phyloP scores from a whole-genome alignment of 2,113 vertebrate genomes.

The Semicossyphus pulcher region DNA sequence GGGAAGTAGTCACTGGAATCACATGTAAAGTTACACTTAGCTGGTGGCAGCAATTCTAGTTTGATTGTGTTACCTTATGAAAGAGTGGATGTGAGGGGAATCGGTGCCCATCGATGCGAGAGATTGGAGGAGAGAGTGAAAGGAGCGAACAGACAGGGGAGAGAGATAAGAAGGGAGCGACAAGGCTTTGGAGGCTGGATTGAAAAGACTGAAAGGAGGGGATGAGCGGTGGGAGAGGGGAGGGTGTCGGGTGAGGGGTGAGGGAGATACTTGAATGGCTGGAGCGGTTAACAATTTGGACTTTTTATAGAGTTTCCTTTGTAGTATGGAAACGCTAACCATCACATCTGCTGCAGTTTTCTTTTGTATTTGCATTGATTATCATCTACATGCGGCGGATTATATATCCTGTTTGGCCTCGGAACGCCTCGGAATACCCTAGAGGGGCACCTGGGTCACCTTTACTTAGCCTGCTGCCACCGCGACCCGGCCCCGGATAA shows the following conservation, averaged over 20 bases:
- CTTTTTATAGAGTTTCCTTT: too few species aligned
- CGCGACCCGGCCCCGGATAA: too few species aligned
- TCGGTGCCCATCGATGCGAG: slow-evolving; percentile 22
- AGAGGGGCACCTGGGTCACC: too few species aligned
- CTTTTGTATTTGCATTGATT: too few species aligned
- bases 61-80: slow-evolving; percentile 14
- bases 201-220: slow-evolving; percentile 28
- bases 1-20: background rate
- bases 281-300: too few species aligned
- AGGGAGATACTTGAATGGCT: background rate
- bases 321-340: too few species aligned
- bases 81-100: slow-evolving; percentile 14
- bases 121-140: slow-evolving; percentile 47
- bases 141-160: slow-evolving; percentile 47
- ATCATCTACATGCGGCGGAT: too few species aligned
- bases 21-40: background rate
- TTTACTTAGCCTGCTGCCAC: too few species aligned
- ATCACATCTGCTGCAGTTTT: too few species aligned
- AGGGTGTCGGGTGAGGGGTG: background rate
- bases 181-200: slow-evolving; percentile 24
- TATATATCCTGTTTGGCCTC: too few species aligned
- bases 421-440: too few species aligned
- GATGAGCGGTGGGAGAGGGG: background rate
- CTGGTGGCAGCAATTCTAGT: background rate
- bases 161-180: slow-evolving; percentile 46